Evolutionary conservation across 1,140 invertebrate genomes (phyloP).

Genomic region (Lasaia peninsularis): DNA sequence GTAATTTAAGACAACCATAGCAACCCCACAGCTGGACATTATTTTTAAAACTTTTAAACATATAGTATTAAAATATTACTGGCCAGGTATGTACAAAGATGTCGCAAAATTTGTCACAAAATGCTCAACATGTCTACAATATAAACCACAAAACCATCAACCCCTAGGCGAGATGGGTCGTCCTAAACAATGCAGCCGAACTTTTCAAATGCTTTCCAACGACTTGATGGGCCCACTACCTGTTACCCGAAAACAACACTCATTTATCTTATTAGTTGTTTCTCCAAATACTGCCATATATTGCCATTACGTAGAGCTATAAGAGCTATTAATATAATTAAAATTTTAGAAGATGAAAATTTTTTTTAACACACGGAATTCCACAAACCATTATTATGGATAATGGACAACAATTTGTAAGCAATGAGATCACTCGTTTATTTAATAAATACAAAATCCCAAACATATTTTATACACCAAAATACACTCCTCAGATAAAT

Average conservation of each 20-base stretch:
- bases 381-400: conserved; percentile 45
- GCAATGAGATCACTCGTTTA: conserved; percentile 11
- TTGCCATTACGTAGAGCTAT: neutral
- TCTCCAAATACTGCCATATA: neutral
- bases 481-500: conserved; percentile 57
- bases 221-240: neutral
- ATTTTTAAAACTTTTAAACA: conserved; percentile 37
- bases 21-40: conserved; percentile 21
- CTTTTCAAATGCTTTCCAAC: neutral
- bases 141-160: conserved; percentile 23
- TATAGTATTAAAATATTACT: conserved; percentile 25
- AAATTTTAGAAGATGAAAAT: conserved; percentile 11
- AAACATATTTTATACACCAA: conserved; percentile 23
- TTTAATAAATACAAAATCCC: conserved; percentile 27
- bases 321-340: conserved; percentile 27
- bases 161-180: conserved; percentile 24
- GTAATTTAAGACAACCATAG: no score
- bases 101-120: conserved; percentile 29
- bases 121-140: conserved; percentile 26
- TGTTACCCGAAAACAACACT: neutral
- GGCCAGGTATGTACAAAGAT: conserved; percentile 31
- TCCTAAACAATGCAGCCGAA: neutral
- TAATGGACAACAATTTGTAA: conserved; percentile 64
- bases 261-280: neutral
- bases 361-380: conserved; percentile 40